Conservation (phyloP, 64 coral and sea anemone species). For the Acropora yongei region DNA sequence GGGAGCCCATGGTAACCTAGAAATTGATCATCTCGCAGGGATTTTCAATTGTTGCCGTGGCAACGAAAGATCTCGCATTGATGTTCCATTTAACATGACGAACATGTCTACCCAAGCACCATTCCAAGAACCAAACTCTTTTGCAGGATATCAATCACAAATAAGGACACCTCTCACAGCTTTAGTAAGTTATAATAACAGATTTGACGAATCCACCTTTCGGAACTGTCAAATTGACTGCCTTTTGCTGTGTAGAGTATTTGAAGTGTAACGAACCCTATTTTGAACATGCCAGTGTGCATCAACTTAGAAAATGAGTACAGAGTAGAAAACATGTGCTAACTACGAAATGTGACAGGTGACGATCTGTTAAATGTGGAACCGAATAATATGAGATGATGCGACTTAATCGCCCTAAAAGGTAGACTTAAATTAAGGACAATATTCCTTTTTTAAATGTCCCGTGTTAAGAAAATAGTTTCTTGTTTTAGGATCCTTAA, state of each 20-base stretch:
- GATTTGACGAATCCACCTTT: neutral
- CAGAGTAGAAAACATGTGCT: neutral
- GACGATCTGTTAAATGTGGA: too few species aligned
- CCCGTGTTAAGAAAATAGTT: too few species aligned
- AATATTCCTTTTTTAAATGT: too few species aligned
- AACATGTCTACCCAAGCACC: neutral
- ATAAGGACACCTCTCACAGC: constrained; percentile 1
- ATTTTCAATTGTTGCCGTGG: neutral
- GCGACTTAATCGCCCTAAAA: too few species aligned
- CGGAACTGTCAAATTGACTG: neutral
- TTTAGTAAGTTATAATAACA: neutral
- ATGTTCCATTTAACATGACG: constrained; percentile 6
- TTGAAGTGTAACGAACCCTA: neutral
- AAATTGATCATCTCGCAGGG: too few species aligned
- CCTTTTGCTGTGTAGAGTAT: neutral
- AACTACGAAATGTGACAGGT: neutral
- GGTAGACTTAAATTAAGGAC: too few species aligned
- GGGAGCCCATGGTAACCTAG: too few species aligned
- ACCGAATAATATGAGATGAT: too few species aligned
- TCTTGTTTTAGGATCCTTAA: too few species aligned
- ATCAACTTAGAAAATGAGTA: neutral
- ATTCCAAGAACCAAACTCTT: neutral
- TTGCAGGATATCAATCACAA: neutral
- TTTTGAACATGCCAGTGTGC: too few species aligned
- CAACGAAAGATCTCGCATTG: neutral